Percentiles rank a stretch among this genome's conserved stretches.
These are phyloP conservation scores for Tribolium madens DNA, from an alignment of 1,140 invertebrate species.

Conservation along the genomic window DNA sequence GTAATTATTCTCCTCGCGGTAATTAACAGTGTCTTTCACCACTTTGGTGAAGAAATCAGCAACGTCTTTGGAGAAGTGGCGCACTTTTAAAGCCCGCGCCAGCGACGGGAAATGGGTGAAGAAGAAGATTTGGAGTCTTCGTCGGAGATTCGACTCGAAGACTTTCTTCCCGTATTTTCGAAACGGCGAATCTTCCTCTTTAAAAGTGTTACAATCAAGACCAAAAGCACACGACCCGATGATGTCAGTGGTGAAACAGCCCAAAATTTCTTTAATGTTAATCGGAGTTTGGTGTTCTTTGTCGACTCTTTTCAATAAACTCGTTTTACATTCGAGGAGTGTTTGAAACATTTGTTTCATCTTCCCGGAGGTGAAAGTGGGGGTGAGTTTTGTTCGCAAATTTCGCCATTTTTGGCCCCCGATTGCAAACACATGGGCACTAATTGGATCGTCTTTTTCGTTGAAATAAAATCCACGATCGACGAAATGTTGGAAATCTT, in stretches of 20 bases:
- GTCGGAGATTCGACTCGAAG: background rate
- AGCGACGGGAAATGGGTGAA: constrained; percentile 33
- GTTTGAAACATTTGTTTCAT: constrained; percentile 65
- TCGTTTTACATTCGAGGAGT: background rate
- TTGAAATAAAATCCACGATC: constrained; percentile 65
- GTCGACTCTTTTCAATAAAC: constrained; percentile 64
- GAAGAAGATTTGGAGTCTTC: background rate
- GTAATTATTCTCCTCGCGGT: constrained; percentile 50
- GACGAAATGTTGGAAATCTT: constrained; percentile 67
- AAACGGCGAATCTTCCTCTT: background rate
- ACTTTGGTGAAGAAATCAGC: constrained; percentile 64
- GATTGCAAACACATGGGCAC: constrained; percentile 66
- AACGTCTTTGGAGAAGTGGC: constrained; percentile 56
- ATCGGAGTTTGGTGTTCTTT: background rate
- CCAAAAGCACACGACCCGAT: background rate
- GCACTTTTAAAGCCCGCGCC: constrained; percentile 48
- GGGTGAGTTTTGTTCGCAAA: constrained; percentile 65
- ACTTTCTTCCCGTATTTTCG: background rate
- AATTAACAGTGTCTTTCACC: background rate
- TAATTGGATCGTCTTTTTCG: constrained; percentile 66
- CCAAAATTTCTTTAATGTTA: background rate
- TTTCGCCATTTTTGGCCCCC: constrained; percentile 66
- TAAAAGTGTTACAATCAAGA: background rate
- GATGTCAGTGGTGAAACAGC: background rate
- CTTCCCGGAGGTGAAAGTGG: constrained; percentile 68